A percentile compares a stretch with the other conserved stretches of the same genome.
These are phyloP conservation scores for Neopelma chrysocephalum DNA, from an alignment of 2,797 vertebrate genomes.

Conservation along the genomic window DNA sequence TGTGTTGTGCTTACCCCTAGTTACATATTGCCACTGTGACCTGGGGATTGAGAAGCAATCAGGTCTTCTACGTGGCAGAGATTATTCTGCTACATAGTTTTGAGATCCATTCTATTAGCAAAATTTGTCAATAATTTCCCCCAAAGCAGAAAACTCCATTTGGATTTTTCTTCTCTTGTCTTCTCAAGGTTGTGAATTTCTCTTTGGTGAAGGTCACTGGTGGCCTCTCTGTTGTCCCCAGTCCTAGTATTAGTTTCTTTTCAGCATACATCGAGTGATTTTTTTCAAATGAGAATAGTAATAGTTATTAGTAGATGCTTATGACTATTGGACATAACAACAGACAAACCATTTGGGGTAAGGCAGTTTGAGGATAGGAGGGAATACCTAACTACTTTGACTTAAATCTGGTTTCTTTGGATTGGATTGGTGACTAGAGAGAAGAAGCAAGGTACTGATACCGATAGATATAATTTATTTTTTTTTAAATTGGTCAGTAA, in stretches of 20 bases:
- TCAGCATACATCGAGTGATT: background rate
- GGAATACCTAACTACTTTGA: background rate
- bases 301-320: background rate
- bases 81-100: background rate
- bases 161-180: background rate
- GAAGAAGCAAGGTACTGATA: background rate
- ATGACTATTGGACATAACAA: background rate
- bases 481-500: background rate
- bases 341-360: background rate
- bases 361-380: background rate
- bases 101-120: background rate
- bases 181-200: background rate
- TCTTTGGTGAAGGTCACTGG: background rate
- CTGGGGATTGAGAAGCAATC: background rate
- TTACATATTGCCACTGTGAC: background rate
- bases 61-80: background rate
- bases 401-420: background rate
- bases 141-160: background rate
- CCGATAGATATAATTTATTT: background rate
- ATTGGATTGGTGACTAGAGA: background rate
- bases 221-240: background rate
- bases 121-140: background rate
- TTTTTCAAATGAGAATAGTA: background rate
- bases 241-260: background rate
- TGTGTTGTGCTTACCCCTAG: background rate